Evolutionary conservation across 2,888 invertebrate genomes (phyloP).

Genomic region (Hydrotaea cyrtoneurina): DNA sequence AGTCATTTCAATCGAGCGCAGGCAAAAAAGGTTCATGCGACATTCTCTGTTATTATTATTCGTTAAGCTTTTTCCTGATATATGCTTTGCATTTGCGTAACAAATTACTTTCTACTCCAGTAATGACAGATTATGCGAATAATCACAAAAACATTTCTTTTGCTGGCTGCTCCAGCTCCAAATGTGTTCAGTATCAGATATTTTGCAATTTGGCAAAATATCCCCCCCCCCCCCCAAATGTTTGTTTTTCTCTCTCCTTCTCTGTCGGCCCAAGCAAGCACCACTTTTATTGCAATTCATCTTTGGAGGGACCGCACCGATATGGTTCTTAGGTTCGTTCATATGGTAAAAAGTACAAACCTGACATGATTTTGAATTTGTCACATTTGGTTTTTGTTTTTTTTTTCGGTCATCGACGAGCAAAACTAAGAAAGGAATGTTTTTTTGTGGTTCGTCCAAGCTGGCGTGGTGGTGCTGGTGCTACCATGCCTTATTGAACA

Average conservation of each 20-base stretch:
- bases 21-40: neutral
- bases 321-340: neutral
- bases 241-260: too few relatives aligned
- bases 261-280: neutral
- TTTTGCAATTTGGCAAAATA: neutral
- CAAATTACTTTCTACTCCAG: conserved; percentile 63
- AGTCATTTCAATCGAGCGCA: neutral
- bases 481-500: neutral
- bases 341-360: neutral
- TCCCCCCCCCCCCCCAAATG: too few relatives aligned
- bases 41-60: conserved; percentile 1
- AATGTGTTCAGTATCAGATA: neutral
- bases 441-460: neutral
- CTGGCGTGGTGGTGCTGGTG: too few relatives aligned
- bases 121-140: conserved; percentile 60
- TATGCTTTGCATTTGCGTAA: conserved; percentile 61
- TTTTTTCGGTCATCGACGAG: conserved; percentile 27
- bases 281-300: conserved; percentile 40
- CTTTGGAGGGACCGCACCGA: neutral
- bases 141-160: conserved; percentile 57
- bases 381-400: too few relatives aligned
- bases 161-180: neutral
- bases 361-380: conserved; percentile 65
- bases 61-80: conserved; percentile 46
- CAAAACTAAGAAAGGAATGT: neutral